Evolutionary conservation across 2,797 vertebrate genomes (phyloP).

Genomic region (Acanthurus tractus): DNA sequence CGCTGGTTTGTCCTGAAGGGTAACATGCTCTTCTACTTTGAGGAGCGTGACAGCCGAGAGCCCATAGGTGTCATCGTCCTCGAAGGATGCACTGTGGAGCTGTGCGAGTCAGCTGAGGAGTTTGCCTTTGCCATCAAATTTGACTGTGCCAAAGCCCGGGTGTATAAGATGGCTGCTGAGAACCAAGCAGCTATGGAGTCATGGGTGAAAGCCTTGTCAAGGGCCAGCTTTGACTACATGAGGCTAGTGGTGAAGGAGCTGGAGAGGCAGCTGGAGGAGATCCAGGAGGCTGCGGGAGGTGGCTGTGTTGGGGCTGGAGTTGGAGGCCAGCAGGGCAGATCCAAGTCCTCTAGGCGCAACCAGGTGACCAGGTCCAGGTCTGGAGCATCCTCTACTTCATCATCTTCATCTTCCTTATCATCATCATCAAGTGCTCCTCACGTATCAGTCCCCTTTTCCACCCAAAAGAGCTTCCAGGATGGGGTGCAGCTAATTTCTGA

Average conservation of each 20-base stretch:
- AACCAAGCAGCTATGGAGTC: constrained; percentile 94
- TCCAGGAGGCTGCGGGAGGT: constrained; percentile 74
- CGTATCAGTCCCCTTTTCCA: background rate
- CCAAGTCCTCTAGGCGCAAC: constrained; percentile 59
- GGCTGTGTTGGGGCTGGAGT: constrained; percentile 22
- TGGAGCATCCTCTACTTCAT: constrained; percentile 68
- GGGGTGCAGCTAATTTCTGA: constrained; percentile 69
- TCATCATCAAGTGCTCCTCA: constrained; percentile 56
- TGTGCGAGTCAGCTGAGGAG: constrained; percentile 91
- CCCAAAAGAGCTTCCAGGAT: constrained; percentile 62
- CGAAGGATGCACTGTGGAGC: constrained; percentile 97
- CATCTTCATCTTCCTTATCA: constrained; percentile 72
- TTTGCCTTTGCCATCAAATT: constrained; percentile 95
- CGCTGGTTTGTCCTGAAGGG: constrained; percentile 98
- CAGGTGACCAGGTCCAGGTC: constrained; percentile 61
- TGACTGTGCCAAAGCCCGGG: constrained; percentile 86
- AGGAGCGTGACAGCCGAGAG: constrained; percentile 92
- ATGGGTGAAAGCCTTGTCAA: constrained; percentile 95
- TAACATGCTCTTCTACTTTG: constrained; percentile 99
- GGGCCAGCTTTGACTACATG: constrained; percentile 97
- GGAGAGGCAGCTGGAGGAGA: constrained; percentile 94
- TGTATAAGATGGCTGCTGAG: constrained; percentile 94
- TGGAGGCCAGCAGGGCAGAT: constrained; percentile 29
- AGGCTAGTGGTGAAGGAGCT: constrained; percentile 94
- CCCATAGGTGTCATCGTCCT: constrained; percentile 95